Base-by-base conservation (phyloP, 2,888 invertebrate genomes). In the Caenorhabditis plicata region DNA sequence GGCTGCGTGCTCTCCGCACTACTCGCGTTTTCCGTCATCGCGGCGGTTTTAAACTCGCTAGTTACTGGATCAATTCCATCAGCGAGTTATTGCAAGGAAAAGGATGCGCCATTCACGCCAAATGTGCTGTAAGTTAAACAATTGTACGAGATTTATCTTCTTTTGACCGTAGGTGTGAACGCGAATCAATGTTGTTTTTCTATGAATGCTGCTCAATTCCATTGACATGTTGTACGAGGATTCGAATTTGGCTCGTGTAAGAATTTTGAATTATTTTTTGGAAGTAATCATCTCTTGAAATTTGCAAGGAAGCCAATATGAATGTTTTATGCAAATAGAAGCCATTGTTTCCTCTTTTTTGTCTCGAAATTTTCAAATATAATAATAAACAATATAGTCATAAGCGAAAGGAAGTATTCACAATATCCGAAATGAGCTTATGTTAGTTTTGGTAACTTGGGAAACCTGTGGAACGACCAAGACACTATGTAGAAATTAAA, bases 171-270 rank as follows among this genome's bases (percentile, higher is more conserved):
- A 72, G 71, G 49, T 73, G 73, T 26, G 71, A 68, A 2, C 60
- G 62, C 9, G 73, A 73, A 35, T 58, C 69, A 1, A 71, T 73
- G 71, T 71, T 71, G 52, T 64, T 66, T 52, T 73, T 64, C 50
- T 73, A 67, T 57, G 51, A 65, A 51, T 73, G 73, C 38, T 73
- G 73, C 33, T 53, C 54, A 8, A n/a, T n/a, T n/a, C n/a, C n/a
- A n/a, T n/a, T n/a, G n/a, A n/a, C n/a, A 29, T 73, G 73, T 38
- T 73, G 71, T 40, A 39, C 68, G 2, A 46, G 58, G 31, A 55
- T 68, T 13, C 51, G 71, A 22, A 55, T 72, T 23, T 73, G 70
- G 71, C 40, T 73, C 32, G 40, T 73, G 73, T 73, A 44, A 53
- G 68, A 51, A 17, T 4, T n/a, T 32, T 26, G 27, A 25, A 36